Conservation (phyloP, 2,888 invertebrate genomes). For the Galerucella nymphaeae region DNA sequence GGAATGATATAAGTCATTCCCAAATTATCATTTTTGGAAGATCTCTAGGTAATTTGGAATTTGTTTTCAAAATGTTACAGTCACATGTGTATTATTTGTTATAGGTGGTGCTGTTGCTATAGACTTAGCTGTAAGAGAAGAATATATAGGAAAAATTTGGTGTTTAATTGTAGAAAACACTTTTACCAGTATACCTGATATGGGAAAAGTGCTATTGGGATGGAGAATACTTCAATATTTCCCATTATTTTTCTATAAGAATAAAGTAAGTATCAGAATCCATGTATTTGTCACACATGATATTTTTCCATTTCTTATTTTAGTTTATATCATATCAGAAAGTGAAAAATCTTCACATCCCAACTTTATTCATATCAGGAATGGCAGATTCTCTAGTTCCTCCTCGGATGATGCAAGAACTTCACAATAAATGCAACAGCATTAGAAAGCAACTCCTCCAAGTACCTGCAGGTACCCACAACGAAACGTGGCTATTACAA, state of each 20-base stretch:
- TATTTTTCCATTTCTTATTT: conserved; percentile 30
- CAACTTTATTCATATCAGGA: conserved; percentile 90
- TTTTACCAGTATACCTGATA: conserved; percentile 93
- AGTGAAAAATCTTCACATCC: conserved; percentile 77
- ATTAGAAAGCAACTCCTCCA: conserved; percentile 80
- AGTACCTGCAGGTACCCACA: conserved; percentile 88
- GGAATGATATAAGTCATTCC: conserved; percentile 84
- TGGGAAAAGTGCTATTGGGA: conserved; percentile 86
- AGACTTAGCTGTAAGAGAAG: conserved; percentile 81
- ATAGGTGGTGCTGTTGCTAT: conserved; percentile 92
- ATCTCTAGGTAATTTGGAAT: conserved; percentile 73
- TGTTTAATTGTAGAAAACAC: conserved; percentile 94
- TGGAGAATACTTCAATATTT: conserved; percentile 79
- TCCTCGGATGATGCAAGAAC: conserved; percentile 87
- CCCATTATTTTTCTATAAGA: conserved; percentile 88
- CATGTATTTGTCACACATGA: no score
- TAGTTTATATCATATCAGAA: conserved; percentile 82
- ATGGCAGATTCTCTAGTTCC: conserved; percentile 89
- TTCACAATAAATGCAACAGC: conserved; percentile 81
- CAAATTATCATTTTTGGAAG: conserved; percentile 92
- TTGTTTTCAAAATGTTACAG: neutral
- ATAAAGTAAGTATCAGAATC: conserved; percentile 74
- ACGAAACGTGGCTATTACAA: conserved; percentile 92
- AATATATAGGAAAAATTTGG: conserved; percentile 84
- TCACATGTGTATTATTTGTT: conserved; percentile 28